phyloP scores from a whole-genome alignment of 2,797 vertebrate genomes.

The Gorsachius magnificus region DNA sequence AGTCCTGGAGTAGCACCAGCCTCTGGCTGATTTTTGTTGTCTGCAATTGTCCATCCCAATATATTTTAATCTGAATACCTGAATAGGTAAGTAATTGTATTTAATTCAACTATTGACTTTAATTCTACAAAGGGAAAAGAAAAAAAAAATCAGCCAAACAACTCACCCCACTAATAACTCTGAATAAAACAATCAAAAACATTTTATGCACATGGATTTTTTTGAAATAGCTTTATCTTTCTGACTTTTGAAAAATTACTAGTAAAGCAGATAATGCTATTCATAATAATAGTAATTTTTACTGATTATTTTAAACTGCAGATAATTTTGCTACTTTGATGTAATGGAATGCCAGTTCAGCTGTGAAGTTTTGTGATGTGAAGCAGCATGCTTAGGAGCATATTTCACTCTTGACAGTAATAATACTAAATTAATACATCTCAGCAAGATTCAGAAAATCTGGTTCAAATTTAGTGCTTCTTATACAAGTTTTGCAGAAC shows the following conservation, averaged over 20 bases:
- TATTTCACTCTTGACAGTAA: constrained; percentile 76
- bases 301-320: constrained; percentile 42
- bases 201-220: not conserved
- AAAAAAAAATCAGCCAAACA: not conserved
- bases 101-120: not conserved
- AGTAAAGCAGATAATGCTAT: not conserved
- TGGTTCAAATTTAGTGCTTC: constrained; percentile 71
- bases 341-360: constrained; percentile 48
- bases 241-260: not conserved
- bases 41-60: not conserved
- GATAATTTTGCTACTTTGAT: constrained; percentile 44
- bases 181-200: accelerated
- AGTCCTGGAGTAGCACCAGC: not conserved
- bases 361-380: constrained; percentile 63
- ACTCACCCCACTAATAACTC: not conserved
- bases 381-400: constrained; percentile 46
- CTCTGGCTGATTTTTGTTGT: not conserved
- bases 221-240: not conserved
- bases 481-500: constrained; percentile 62
- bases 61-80: not conserved
- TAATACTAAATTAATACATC: constrained; percentile 71
- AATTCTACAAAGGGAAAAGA: not conserved
- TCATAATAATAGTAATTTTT: not conserved
- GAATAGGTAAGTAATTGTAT: not conserved
- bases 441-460: constrained; percentile 66